phyloP scores from a whole-genome alignment of 2,888 invertebrate species.

The Parnassius glacialis region DNA sequence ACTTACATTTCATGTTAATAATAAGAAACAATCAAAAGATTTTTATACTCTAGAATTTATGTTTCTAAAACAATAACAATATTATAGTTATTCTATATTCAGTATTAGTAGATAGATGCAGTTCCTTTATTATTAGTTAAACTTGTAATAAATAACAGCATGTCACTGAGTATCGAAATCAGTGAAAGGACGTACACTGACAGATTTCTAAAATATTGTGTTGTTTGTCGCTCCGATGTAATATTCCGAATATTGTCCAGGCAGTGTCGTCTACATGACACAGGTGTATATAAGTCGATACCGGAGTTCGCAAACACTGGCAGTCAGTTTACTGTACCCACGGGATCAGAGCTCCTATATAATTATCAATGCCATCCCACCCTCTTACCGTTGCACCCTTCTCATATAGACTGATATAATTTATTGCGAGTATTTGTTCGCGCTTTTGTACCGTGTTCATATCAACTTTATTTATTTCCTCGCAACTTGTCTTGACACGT shows the following conservation, averaged over 20 bases:
- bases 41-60: too few species aligned
- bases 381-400: constrained; percentile 25
- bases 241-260: constrained; percentile 27
- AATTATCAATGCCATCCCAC: constrained; percentile 37
- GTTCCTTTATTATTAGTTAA: too few species aligned
- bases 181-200: too few species aligned
- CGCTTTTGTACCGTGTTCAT: constrained; percentile 25
- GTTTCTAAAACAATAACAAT: too few species aligned
- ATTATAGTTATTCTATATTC: too few species aligned
- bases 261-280: constrained; percentile 41
- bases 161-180: too few species aligned
- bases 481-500: constrained; percentile 29
- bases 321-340: constrained; percentile 56
- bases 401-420: constrained; percentile 25
- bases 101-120: too few species aligned
- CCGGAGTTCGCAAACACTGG: constrained; percentile 49
- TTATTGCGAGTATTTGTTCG: constrained; percentile 28
- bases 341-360: constrained; percentile 50
- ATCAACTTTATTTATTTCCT: constrained; percentile 29
- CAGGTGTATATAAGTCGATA: constrained; percentile 49
- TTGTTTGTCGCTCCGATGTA: constrained; percentile 4
- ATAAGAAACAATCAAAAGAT: too few species aligned
- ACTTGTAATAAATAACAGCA: too few species aligned
- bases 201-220: too few species aligned
- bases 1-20: too few species aligned